Conservation (phyloP, 1,140 invertebrate species). For the Drosophila burlai region DNA sequence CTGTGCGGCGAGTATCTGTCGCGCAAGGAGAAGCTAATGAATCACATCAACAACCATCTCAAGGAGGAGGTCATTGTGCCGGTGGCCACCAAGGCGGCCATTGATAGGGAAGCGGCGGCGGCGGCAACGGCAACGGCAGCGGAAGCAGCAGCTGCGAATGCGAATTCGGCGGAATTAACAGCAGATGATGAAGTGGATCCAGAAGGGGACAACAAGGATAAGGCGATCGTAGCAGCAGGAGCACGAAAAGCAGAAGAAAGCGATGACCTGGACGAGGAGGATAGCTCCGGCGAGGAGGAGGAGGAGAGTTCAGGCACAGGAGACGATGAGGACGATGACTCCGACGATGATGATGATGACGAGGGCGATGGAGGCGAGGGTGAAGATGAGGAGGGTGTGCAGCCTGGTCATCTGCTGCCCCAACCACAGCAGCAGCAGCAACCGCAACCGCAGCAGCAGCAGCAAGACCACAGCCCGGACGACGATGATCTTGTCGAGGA, state of each 20-base stretch:
- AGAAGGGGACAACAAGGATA: background rate
- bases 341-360: constrained; percentile 25
- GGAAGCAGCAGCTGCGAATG: background rate
- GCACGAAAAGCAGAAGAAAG: constrained; percentile 2
- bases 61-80: constrained; percentile 80
- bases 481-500: constrained; percentile 49
- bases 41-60: constrained; percentile 82
- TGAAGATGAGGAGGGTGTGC: constrained; percentile 40
- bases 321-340: constrained; percentile 24
- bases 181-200: background rate
- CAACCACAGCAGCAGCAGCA: constrained; percentile 5
- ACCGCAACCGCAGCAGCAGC: constrained; percentile 12
- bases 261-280: constrained; percentile 39
- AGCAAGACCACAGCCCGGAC: constrained; percentile 5
- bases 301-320: constrained; percentile 37
- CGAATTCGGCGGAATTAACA: background rate
- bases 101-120: constrained; percentile 1
- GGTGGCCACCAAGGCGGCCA: constrained; percentile 42
- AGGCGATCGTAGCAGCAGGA: background rate
- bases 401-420: constrained; percentile 21
- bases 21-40: constrained; percentile 83
- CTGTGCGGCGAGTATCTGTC: constrained; percentile 82
- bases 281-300: constrained; percentile 23
- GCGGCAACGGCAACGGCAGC: constrained; percentile 1
- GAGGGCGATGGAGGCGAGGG: constrained; percentile 36